Conservation (phyloP, 2,888 invertebrate species). For the Morpho achilles region DNA sequence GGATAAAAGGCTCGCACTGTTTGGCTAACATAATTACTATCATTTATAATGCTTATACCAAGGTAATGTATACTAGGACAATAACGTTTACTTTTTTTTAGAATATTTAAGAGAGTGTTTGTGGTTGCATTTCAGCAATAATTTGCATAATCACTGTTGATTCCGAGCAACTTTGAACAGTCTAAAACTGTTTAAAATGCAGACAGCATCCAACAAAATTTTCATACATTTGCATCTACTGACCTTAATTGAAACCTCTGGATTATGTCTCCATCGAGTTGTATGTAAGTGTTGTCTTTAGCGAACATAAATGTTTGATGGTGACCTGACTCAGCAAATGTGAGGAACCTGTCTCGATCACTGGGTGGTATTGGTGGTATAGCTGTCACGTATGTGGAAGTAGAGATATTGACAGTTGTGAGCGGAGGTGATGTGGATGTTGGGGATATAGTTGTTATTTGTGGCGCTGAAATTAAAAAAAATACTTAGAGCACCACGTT, state of each 20-base stretch:
- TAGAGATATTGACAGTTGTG: constrained; percentile 69
- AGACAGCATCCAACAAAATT: constrained; percentile 6
- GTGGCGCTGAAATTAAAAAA: constrained; percentile 46
- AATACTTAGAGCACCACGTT: background rate
- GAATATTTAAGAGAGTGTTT: too few species aligned
- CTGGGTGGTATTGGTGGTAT: constrained; percentile 85
- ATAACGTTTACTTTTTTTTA: too few species aligned
- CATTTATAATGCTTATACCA: too few species aligned
- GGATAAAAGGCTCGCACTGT: too few species aligned
- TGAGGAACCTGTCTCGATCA: constrained; percentile 87
- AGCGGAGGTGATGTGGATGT: constrained; percentile 42
- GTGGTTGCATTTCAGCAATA: constrained; percentile 8
- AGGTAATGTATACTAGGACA: too few species aligned
- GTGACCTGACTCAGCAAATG: constrained; percentile 91
- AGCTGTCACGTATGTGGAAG: constrained; percentile 60
- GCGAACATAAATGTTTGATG: constrained; percentile 95
- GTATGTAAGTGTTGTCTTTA: constrained; percentile 93
- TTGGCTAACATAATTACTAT: too few species aligned
- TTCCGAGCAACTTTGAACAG: constrained; percentile 11
- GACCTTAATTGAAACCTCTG: constrained; percentile 94
- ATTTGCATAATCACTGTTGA: constrained; percentile 11
- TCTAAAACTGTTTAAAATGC: constrained; percentile 11
- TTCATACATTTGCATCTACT: constrained; percentile 28
- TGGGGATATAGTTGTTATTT: constrained; percentile 54
- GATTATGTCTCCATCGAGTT: constrained; percentile 93